Evolutionary conservation across 2,888 invertebrate species (phyloP).

Genomic region (Coelinius sp.): DNA sequence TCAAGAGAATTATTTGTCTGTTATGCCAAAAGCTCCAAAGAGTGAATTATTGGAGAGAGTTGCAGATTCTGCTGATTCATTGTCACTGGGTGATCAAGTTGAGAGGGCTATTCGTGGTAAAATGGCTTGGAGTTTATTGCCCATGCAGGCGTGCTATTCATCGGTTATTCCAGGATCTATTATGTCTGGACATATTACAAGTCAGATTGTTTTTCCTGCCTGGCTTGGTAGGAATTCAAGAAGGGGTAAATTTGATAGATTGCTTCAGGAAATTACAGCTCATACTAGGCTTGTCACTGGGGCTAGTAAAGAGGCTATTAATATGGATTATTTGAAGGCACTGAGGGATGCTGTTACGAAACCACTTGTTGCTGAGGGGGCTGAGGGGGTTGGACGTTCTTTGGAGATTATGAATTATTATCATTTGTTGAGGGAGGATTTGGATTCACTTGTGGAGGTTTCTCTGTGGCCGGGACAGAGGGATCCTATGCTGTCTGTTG

Average conservation of each 20-base stretch:
- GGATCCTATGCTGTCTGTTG: constrained; percentile 84
- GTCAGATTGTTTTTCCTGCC: constrained; percentile 90
- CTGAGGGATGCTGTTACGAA: constrained; percentile 82
- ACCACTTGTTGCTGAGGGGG: constrained; percentile 81
- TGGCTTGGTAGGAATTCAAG: constrained; percentile 98
- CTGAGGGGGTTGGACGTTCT: constrained; percentile 81
- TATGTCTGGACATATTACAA: constrained; percentile 84
- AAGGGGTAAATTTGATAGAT: constrained; percentile 83
- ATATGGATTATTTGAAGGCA: constrained; percentile 89
- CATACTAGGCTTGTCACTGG: constrained; percentile 63
- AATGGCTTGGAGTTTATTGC: constrained; percentile 90
- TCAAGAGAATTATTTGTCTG: constrained; percentile 94
- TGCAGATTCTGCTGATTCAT: constrained; percentile 86
- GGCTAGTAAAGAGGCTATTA: constrained; percentile 83
- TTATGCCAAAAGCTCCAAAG: constrained; percentile 83
- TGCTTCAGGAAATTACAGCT: constrained; percentile 64
- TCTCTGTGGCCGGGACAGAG: constrained; percentile 86
- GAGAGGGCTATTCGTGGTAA: constrained; percentile 85
- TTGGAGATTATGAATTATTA: constrained; percentile 86
- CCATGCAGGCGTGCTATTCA: constrained; percentile 89
- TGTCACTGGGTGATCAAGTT: constrained; percentile 88
- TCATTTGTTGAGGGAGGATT: constrained; percentile 90
- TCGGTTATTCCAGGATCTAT: constrained; percentile 91
- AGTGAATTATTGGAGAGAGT: constrained; percentile 78
- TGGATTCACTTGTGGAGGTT: constrained; percentile 90